Evolutionary conservation across 2,888 invertebrate genomes (phyloP).

Genomic region (Tetranychus truncatus): DNA sequence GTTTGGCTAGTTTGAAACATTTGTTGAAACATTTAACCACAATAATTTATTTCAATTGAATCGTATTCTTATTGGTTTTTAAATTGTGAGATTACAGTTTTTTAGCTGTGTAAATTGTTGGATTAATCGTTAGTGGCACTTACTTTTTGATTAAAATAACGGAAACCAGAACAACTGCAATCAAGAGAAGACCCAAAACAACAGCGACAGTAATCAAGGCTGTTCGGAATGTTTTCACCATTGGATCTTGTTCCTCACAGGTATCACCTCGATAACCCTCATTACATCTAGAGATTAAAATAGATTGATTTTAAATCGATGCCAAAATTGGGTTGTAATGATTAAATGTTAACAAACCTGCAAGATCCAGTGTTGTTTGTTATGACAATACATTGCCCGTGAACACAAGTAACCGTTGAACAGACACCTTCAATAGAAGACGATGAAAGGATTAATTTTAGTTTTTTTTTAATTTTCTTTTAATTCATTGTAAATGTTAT

Average conservation of each 20-base stretch:
- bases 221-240: neutral
- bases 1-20: too few species aligned
- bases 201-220: neutral
- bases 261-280: neutral
- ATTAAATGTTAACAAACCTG: neutral
- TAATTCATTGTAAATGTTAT: too few species aligned
- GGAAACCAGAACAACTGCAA: neutral
- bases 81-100: too few species aligned
- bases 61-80: too few species aligned
- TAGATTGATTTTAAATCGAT: too few species aligned
- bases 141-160: neutral
- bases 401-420: neutral
- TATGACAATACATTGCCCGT: neutral
- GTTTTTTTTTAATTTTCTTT: too few species aligned
- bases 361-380: neutral
- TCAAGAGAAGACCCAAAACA: neutral
- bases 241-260: neutral
- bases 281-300: neutral
- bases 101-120: neutral
- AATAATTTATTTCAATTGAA: too few species aligned
- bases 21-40: too few species aligned
- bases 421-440: neutral
- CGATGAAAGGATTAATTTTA: too few species aligned
- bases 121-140: neutral
- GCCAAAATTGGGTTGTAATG: too few species aligned